Evolutionary conservation across 2,888 invertebrate species (phyloP).

Genomic region (Eupithecia vulgata): DNA sequence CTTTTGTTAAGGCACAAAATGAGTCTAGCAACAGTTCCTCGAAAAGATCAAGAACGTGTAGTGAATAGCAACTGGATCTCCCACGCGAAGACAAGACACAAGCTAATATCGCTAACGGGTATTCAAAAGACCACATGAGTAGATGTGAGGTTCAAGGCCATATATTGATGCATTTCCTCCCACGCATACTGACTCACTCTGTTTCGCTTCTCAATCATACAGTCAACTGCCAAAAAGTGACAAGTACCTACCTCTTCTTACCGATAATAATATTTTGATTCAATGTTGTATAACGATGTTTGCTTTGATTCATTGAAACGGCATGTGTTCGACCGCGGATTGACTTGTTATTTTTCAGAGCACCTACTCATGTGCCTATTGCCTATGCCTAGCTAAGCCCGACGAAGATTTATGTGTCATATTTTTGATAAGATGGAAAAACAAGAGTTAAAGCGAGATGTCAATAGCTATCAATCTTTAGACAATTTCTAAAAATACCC

Average conservation of each 20-base stretch:
- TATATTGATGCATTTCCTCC: slow-evolving; percentile 74
- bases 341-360: slow-evolving; percentile 2
- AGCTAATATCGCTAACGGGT: slow-evolving; percentile 52
- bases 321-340: background rate
- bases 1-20: slow-evolving; percentile 34
- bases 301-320: slow-evolving; percentile 11
- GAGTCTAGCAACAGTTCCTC: slow-evolving; percentile 33
- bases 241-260: slow-evolving; percentile 32
- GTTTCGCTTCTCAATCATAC: slow-evolving; percentile 63
- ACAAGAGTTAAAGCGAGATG: slow-evolving; percentile 38
- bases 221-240: slow-evolving; percentile 62
- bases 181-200: slow-evolving; percentile 70
- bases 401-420: background rate
- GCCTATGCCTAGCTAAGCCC: background rate
- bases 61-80: slow-evolving; percentile 52
- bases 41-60: slow-evolving; percentile 37
- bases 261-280: slow-evolving; percentile 26
- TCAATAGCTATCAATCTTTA: slow-evolving; percentile 51
- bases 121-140: slow-evolving; percentile 50
- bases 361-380: background rate
- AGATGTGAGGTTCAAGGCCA: slow-evolving; percentile 69
- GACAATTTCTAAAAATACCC: slow-evolving; percentile 57
- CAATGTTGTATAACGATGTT: slow-evolving; percentile 19
- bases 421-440: background rate
- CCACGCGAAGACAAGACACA: slow-evolving; percentile 54